These are phyloP conservation scores for Sterrhoptilus dennistouni DNA, from an alignment of 2,113 vertebrate genomes.

Conservation along the genomic window DNA sequence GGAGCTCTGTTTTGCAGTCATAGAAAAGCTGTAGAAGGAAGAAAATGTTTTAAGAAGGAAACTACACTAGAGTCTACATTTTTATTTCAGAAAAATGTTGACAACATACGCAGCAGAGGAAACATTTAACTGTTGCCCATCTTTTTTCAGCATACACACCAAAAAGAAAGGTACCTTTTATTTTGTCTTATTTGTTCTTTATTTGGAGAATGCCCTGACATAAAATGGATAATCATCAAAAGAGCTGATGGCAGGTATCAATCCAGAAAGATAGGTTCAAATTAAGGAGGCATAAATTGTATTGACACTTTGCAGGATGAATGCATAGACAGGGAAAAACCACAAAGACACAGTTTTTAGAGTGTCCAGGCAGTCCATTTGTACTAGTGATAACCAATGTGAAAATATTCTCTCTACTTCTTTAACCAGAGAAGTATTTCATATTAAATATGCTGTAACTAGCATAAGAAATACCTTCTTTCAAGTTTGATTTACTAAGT, in stretches of 20 bases:
- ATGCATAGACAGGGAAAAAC: background rate
- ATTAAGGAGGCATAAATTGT: rapidly evolving
- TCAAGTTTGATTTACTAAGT: background rate
- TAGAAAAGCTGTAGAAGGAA: background rate
- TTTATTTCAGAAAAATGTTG: background rate
- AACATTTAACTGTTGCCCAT: background rate
- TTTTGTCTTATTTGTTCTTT: background rate
- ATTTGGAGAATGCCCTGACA: background rate
- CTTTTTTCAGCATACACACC: background rate
- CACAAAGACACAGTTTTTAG: background rate
- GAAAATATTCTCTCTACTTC: background rate
- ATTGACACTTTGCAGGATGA: background rate
- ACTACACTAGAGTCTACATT: background rate
- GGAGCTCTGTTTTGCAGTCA: background rate
- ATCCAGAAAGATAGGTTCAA: background rate
- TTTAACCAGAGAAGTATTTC: background rate
- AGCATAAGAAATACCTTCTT: background rate
- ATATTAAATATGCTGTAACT: background rate
- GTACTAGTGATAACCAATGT: background rate
- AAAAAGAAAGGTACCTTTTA: background rate
- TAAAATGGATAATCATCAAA: background rate
- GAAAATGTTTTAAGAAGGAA: background rate
- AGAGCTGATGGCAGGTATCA: background rate
- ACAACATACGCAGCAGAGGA: background rate
- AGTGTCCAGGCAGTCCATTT: background rate